Evolutionary conservation across 2,888 invertebrate genomes (phyloP).

Genomic region (Phlogophora meticulosa): DNA sequence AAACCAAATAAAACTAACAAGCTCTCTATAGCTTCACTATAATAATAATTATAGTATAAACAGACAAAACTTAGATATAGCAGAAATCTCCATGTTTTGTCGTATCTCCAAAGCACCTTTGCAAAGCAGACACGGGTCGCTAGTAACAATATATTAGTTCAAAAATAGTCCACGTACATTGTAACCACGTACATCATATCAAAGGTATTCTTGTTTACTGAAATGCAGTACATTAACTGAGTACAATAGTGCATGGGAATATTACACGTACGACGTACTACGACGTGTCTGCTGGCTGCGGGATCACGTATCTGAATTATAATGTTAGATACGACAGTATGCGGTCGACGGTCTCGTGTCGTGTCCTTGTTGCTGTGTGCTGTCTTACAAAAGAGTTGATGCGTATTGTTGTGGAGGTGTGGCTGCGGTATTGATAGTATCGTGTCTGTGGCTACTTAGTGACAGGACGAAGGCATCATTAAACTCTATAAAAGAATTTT

Average conservation of each 20-base stretch:
- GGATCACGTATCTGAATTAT: conserved; percentile 56
- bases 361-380: conserved; percentile 3
- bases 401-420: conserved; percentile 10
- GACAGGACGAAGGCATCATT: background rate
- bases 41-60: too few relatives aligned
- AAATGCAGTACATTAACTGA: conserved; percentile 42
- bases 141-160: conserved; percentile 1
- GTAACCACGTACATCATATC: conserved; percentile 6
- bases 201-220: conserved; percentile 31
- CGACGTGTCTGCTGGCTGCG: conserved; percentile 14
- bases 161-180: conserved; percentile 9
- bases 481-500: too few relatives aligned
- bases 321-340: conserved; percentile 15
- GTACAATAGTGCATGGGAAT: conserved; percentile 34
- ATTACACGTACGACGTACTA: conserved; percentile 39
- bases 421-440: conserved; percentile 6
- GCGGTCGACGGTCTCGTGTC: conserved; percentile 25
- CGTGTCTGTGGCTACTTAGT: background rate
- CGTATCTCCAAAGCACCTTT: too few relatives aligned
- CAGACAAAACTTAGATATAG: too few relatives aligned
- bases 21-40: too few relatives aligned
- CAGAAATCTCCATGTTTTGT: too few relatives aligned
- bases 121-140: too few relatives aligned
- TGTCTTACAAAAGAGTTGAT: conserved; percentile 34
- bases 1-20: too few relatives aligned